Conservation (phyloP, 2,113 vertebrate species). For the cat (Felis catus) region F.catus_Fca126_mat1.0 CM031414.1:79276001-79276500, state of each 20-base stretch:
- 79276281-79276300: conserved; percentile 4
- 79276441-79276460: not conserved
- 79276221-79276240: conserved; percentile 9
- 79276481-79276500: not conserved
- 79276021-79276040: conserved; percentile 48
- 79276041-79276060: conserved; percentile 28
- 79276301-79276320: not conserved
- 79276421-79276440: not conserved
- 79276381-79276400: not conserved
- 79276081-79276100: not conserved
- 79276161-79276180: conserved; percentile 83
- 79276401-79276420: not conserved
- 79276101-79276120: conserved; percentile 99
- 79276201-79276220: not conserved
- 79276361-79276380: not conserved
- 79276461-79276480: not conserved
- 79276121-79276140: conserved; percentile 99
- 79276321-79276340: not conserved
- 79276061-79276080: conserved; percentile 58
- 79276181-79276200: conserved; percentile 18
- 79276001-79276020: conserved; percentile 26
- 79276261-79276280: conserved; percentile 18
- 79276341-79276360: not conserved
- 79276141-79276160: conserved; percentile 99
- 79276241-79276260: not conserved